These are phyloP conservation scores for Lacerta viridis DNA, from an alignment of 2,797 vertebrate species.

Conservation along the genomic window DNA sequence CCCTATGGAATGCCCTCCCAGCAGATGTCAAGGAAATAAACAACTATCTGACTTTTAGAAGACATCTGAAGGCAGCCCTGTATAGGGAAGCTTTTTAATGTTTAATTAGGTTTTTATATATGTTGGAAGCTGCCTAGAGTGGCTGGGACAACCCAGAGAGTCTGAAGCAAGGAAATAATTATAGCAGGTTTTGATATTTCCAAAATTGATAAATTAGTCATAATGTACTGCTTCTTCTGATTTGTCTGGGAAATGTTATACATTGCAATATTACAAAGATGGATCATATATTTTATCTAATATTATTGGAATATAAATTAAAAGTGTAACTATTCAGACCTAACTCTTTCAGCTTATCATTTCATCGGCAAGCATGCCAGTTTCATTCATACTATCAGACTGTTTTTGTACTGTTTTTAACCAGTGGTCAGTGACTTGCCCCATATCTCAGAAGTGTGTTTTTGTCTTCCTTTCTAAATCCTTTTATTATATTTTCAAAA, in stretches of 20 bases:
- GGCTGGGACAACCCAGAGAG: no score
- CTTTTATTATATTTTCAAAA: slow-evolving; percentile 66
- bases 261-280: neutral
- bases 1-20: no score
- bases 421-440: neutral
- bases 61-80: no score
- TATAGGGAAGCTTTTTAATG: no score
- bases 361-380: neutral
- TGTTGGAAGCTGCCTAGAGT: no score
- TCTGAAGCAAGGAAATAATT: no score
- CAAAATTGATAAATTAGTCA: neutral
- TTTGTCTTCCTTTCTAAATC: slow-evolving; percentile 47
- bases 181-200: neutral
- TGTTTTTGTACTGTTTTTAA: neutral
- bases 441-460: slow-evolving; percentile 25
- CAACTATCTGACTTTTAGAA: no score
- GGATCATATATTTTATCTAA: neutral
- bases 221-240: no score
- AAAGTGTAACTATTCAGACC: neutral
- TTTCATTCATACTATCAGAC: neutral
- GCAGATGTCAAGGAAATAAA: no score
- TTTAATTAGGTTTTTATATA: no score
- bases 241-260: neutral
- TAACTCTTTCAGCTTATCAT: slow-evolving; percentile 1
- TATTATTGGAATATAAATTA: neutral